Evolutionary conservation across 1,140 invertebrate genomes (phyloP), one percentile per base, ranked within the genome.

Genomic region (Drosophila sp.): DNA sequence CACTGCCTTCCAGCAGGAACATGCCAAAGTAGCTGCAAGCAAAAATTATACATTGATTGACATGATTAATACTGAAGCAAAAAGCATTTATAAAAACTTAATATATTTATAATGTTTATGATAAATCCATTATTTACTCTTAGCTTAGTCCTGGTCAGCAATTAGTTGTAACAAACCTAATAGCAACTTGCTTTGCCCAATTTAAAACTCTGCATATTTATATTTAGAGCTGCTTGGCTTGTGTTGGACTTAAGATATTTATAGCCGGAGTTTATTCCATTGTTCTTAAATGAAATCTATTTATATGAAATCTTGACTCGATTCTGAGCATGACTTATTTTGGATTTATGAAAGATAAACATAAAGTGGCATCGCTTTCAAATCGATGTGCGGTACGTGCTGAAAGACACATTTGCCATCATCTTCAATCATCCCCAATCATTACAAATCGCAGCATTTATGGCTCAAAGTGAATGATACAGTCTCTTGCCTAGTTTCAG

Each of bases 361-460:
- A 34, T 21, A 8, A 43, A 27, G 4, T 21, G 57, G 14, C 56
- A 25, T 67, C 25, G 27, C 32, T 25, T 18, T n/a, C n/a, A 34
- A 38, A 34, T 63, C 72, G 57, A 62, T 46, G 7, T 38, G 34
- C 0, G 41, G 2, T 14, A 58, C 54, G 29, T 32, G 40, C 45
- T 36, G 36, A 45, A 11, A 34, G 11, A 7, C 21, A 34, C 25
- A 74, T 54, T 62, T 61, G 76, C 64, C 62, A 66, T 70, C 82
- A 81, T 71, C 57, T 71, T 63, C 64, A 74, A 80, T 65, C 69
- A 72, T 67, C 56, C 46, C 67, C 64, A 61, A 61, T 87, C 70
- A 62, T 61, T 58, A 53, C 36, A 57, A 74, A 78, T 78, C 45
- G 50, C 58, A 40, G 21, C 11, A 46, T 32, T 25, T 58, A 66